Percentiles rank a stretch among this genome's conserved stretches.
Conservation (phyloP, 1,140 invertebrate genomes). For the Platorchestia sp. region DNA sequence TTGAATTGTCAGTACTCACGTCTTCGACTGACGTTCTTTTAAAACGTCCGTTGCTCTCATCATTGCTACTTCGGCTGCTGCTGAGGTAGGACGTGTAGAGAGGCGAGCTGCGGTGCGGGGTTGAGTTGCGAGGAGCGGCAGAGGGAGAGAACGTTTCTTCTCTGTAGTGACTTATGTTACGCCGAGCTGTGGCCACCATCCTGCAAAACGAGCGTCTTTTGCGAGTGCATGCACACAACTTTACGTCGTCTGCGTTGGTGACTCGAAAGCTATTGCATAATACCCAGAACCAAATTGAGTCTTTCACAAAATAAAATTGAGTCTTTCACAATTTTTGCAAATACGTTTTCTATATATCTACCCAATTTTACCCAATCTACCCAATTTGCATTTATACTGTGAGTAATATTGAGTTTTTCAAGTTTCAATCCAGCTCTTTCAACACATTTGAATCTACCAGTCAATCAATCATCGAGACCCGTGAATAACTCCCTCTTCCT, state of each 20-base stretch:
- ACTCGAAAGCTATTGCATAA: not conserved
- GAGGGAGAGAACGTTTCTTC: not conserved
- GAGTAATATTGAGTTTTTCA: not conserved
- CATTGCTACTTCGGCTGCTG: conserved; percentile 1
- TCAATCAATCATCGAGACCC: not conserved
- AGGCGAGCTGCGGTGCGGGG: conserved; percentile 5
- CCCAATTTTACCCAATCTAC: too few relatives aligned
- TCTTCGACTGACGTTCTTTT: not conserved
- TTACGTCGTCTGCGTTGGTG: not conserved
- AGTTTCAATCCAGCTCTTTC: not conserved
- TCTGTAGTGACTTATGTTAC: conserved; percentile 16
- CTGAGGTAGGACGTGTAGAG: conserved; percentile 30
- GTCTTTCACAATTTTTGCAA: not conserved
- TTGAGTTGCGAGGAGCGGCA: not conserved
- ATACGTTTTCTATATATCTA: not conserved
- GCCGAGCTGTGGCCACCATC: conserved; percentile 40
- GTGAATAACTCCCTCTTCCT: not conserved
- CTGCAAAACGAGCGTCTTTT: not conserved
- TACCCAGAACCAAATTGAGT: not conserved
- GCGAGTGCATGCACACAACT: not conserved
- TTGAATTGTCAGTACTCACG: not conserved
- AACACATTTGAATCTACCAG: too few relatives aligned
- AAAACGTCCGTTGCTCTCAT: not conserved
- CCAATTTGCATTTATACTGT: not conserved
- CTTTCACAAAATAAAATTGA: not conserved